These are phyloP conservation scores for Mimumesa dahlbomi DNA, from an alignment of 2,888 invertebrate genomes.

Conservation along the genomic window DNA sequence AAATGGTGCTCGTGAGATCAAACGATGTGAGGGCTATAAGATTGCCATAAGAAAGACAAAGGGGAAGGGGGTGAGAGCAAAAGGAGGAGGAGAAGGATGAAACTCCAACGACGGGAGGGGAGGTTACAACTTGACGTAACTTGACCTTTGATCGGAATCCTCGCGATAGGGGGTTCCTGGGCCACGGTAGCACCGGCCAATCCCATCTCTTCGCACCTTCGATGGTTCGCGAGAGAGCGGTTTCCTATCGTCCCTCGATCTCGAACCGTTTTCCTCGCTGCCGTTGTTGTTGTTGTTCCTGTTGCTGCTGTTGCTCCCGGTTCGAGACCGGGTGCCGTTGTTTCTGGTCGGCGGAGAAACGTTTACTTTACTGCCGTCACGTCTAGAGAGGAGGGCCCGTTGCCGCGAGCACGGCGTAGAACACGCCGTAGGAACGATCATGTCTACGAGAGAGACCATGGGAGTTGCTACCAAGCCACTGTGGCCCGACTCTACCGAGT, in stretches of 20 bases:
- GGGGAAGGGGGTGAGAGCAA: too few relatives aligned
- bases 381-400: conserved; percentile 64
- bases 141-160: conserved; percentile 46
- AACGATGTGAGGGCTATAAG: too few relatives aligned
- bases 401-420: conserved; percentile 63
- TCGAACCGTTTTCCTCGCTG: conserved; percentile 67
- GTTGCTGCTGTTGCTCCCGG: conserved; percentile 22
- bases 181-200: conserved; percentile 47
- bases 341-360: conserved; percentile 51
- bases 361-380: conserved; percentile 75
- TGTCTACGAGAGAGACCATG: conserved; percentile 36
- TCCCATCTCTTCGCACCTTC: conserved; percentile 68
- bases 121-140: conserved; percentile 48
- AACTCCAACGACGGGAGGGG: neutral
- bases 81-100: too few relatives aligned
- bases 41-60: too few relatives aligned
- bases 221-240: conserved; percentile 21
- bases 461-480: conserved; percentile 43
- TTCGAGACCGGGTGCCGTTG: too few relatives aligned
- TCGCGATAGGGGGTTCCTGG: conserved; percentile 34
- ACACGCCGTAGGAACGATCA: conserved; percentile 64
- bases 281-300: conserved; percentile 26
- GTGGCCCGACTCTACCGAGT: too few relatives aligned
- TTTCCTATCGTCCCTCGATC: conserved; percentile 63
- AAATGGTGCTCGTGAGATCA: conserved; percentile 1